A percentile compares a stretch with the other conserved stretches of the same genome.
These are phyloP conservation scores for Lasioglossum albipes DNA, from an alignment of 1,140 invertebrate species.

Conservation along the genomic window DNA sequence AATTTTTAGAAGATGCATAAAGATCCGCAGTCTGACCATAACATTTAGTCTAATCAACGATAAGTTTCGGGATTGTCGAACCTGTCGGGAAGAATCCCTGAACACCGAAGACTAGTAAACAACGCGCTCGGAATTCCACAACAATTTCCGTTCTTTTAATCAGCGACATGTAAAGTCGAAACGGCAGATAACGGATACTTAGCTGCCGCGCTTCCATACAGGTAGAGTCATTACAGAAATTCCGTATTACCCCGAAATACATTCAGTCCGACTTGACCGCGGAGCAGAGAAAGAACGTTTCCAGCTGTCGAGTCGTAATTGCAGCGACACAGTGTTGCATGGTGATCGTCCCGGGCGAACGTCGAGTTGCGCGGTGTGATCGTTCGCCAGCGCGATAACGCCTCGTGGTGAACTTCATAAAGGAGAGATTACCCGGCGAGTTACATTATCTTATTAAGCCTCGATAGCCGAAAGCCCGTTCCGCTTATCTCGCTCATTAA, in stretches of 20 bases:
- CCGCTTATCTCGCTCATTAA: conserved; percentile 52
- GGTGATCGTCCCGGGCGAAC: not conserved
- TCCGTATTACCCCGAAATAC: conserved; percentile 29
- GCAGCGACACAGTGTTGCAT: conserved; percentile 39
- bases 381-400: conserved; percentile 38
- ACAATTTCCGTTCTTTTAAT: too few relatives aligned
- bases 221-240: not conserved
- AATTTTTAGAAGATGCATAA: too few relatives aligned
- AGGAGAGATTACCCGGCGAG: conserved; percentile 43
- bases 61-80: too few relatives aligned
- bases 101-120: too few relatives aligned
- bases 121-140: too few relatives aligned
- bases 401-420: conserved; percentile 48
- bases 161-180: too few relatives aligned
- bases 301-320: conserved; percentile 31
- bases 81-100: too few relatives aligned
- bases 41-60: too few relatives aligned
- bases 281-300: not conserved
- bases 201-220: too few relatives aligned
- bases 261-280: not conserved
- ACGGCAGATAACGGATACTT: too few relatives aligned
- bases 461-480: conserved; percentile 39
- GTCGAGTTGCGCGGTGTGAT: conserved; percentile 25
- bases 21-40: too few relatives aligned
- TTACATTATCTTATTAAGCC: conserved; percentile 52